phyloP scores from a whole-genome alignment of 2,888 invertebrate genomes.

The Dicyrtoma fusca region DNA sequence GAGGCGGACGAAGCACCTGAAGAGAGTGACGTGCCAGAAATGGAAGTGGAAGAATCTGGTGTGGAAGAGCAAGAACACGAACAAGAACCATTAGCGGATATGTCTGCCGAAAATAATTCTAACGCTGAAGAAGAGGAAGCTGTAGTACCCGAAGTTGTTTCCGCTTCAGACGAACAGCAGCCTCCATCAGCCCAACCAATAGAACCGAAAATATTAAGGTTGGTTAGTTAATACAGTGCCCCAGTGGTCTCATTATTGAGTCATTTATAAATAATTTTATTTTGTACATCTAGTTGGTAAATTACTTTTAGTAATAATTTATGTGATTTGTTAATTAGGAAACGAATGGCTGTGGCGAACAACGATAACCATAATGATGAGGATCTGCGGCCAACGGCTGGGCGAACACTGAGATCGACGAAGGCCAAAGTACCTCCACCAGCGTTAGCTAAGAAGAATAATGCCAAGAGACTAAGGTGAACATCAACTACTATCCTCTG shows the following conservation, averaged over 20 bases:
- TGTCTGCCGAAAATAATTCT: constrained; percentile 19
- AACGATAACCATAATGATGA: constrained; percentile 32
- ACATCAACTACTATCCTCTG: background rate
- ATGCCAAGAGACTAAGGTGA: constrained; percentile 23
- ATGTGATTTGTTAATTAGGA: no score
- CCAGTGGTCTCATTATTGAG: background rate
- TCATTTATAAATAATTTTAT: background rate
- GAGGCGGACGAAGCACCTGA: constrained; percentile 9
- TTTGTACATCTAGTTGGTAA: no score
- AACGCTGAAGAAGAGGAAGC: background rate
- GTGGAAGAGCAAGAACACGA: background rate
- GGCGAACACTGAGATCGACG: constrained; percentile 13
- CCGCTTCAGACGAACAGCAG: background rate
- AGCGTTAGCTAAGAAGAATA: constrained; percentile 23
- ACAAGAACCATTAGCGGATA: background rate
- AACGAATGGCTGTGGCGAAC: constrained; percentile 22
- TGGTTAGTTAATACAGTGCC: no score
- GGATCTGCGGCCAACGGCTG: background rate
- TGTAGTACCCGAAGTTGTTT: background rate
- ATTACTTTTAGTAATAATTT: background rate
- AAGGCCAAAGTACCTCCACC: background rate
- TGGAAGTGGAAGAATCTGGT: constrained; percentile 10
- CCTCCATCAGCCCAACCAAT: background rate
- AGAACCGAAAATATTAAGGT: constrained; percentile 27
- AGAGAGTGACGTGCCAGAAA: constrained; percentile 1